These are phyloP conservation scores for Actinemys pallida DNA, from an alignment of 2,113 vertebrate species.

Conservation along the genomic window DNA sequence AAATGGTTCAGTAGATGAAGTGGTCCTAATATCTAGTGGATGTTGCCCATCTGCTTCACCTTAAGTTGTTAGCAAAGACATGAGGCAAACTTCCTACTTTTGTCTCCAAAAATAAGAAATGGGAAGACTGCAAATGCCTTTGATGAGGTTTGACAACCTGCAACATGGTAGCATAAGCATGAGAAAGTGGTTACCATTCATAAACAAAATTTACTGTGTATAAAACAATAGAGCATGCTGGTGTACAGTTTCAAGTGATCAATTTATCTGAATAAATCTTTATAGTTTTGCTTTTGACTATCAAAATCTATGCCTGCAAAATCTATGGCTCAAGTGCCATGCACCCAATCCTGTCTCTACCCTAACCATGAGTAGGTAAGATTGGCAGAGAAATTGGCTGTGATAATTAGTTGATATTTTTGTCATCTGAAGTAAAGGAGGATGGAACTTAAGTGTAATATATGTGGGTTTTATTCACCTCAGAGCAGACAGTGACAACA, in stretches of 20 bases:
- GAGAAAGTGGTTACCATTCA: background rate
- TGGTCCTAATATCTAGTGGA: background rate
- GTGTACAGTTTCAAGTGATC: background rate
- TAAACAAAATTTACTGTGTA: background rate
- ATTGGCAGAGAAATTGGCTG: conserved; percentile 45
- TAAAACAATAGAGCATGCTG: background rate
- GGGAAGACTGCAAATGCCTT: background rate
- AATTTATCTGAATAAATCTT: background rate
- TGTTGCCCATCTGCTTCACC: background rate
- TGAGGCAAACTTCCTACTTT: background rate
- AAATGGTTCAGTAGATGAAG: background rate
- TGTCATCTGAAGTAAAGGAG: conserved; percentile 23
- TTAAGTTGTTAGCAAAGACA: accelerated
- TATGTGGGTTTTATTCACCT: conserved; percentile 45
- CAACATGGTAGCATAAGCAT: background rate
- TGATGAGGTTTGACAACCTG: background rate
- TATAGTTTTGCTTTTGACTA: conserved; percentile 5
- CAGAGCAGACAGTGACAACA: conserved; percentile 12
- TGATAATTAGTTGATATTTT: conserved; percentile 55
- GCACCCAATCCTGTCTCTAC: background rate
- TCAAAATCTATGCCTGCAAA: background rate
- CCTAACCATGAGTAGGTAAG: background rate
- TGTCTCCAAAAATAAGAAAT: background rate
- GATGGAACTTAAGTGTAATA: conserved; percentile 13
- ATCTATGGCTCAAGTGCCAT: background rate